Conservation (phyloP, 2,888 invertebrate species). For the Hylaea fasciaria region DNA sequence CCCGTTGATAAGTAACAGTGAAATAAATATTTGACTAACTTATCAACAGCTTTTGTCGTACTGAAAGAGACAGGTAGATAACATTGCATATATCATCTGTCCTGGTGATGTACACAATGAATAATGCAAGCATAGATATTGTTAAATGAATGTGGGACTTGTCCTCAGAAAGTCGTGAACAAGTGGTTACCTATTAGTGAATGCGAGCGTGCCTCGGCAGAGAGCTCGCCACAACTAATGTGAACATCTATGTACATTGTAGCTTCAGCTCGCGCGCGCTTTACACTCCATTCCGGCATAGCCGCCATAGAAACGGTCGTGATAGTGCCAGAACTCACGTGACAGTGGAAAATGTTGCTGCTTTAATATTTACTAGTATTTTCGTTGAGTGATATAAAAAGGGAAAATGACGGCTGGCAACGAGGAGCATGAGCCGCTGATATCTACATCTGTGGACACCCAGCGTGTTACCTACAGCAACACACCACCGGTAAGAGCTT, state of each 20-base stretch:
- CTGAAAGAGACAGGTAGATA: slow-evolving; percentile 21
- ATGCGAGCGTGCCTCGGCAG: slow-evolving; percentile 16
- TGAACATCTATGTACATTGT: slow-evolving; percentile 23
- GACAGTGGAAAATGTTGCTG: slow-evolving; percentile 53
- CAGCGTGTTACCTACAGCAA: slow-evolving; percentile 72
- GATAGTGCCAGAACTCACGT: slow-evolving; percentile 30
- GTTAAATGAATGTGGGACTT: slow-evolving; percentile 19
- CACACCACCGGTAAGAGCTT: slow-evolving; percentile 68
- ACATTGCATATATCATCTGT: slow-evolving; percentile 25
- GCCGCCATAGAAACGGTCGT: slow-evolving; percentile 51
- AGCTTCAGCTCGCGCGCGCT: slow-evolving; percentile 28
- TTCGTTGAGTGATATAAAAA: slow-evolving; percentile 30
- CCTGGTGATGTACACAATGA: slow-evolving; percentile 9
- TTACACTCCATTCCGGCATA: slow-evolving; percentile 54
- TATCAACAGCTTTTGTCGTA: slow-evolving; percentile 26
- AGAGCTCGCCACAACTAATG: slow-evolving; percentile 14
- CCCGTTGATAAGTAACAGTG: slow-evolving; percentile 15
- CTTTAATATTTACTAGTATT: slow-evolving; percentile 32
- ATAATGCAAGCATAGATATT: slow-evolving; percentile 12
- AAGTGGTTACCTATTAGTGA: slow-evolving; percentile 40
- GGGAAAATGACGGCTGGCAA: slow-evolving; percentile 74
- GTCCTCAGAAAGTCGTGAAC: slow-evolving; percentile 32
- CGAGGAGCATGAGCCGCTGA: slow-evolving; percentile 81
- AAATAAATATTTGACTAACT: slow-evolving; percentile 20
- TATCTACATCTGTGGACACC: slow-evolving; percentile 75